Evolutionary conservation across 2,888 invertebrate species (phyloP), one percentile per base, ranked within the genome.

Genomic region (Erebia aethiops): DNA sequence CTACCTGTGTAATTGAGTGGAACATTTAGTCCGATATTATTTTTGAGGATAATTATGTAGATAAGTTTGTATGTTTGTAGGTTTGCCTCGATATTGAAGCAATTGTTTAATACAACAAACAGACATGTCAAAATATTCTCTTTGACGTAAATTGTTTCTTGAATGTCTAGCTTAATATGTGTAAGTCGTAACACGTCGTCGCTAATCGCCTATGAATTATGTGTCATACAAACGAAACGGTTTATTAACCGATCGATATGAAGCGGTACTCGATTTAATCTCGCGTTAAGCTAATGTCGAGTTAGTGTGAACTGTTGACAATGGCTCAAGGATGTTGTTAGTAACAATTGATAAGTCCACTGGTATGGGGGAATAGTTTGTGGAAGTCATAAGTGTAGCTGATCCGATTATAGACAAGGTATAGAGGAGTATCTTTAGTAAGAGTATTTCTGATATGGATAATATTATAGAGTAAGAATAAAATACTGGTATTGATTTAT

Each of bases 191-290:
- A 56, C 4, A 13, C 7, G 11, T 10, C 13, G 5, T 57, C 51
- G n/a, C 51, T 73, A 70, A 61, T 58, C 68, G 71, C 73, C 72
- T 72, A 69, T 77, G 73, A 77, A 54, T 76, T 76, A 69, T 70
- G 18, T 61, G 66, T 46, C 64, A 67, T 57, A 61, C 71, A 74
- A 73, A 70, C 71, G 26, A 73, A 62, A 72, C 75, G 80, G 81
- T 81, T 84, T 84, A 84, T 86, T 82, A 84, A 75, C 80, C 78
- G 83, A 87, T 89, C 85, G 84, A 87, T 87, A 87, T 82, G 81
- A 81, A 78, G 75, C 81, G 75, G 77, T 85, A 85, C 87, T 89
- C 82, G 85, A 88, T 86, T 84, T 87, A 86, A 88, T 89, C 85
- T 78, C 81, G 80, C 79, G 79, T 82, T 82, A 80, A 84, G 84